Base-by-base conservation (phyloP, 2,888 invertebrate genomes). In the Eupithecia subumbrata region DNA sequence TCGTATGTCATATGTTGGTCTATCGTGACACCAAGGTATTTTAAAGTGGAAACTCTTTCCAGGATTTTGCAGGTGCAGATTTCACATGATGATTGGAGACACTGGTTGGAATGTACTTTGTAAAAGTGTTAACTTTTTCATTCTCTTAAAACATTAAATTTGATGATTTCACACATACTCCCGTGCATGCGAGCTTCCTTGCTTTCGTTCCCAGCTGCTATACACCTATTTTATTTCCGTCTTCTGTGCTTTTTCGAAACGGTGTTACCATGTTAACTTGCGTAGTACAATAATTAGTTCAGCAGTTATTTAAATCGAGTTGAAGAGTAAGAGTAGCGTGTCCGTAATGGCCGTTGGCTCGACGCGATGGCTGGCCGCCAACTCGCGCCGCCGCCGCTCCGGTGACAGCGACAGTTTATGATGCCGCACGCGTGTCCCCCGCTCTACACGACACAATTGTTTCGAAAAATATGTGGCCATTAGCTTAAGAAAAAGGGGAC, bases 251-350 rank as follows among this genome's bases (percentile, higher is more conserved):
- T n/a, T n/a, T n/a, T 48, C 16, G 48, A 56, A 22, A 22, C 11
- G n/a, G 52, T 22, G n/a, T 56, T 22, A 56, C 11, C 52, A 11
- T 22, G 52, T 22, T n/a, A 11, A 22, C 22, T 56, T 56, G 52
- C 14, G n/a, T 9, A 22, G 22, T n/a, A 56, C 11, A 9, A 60
- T 60, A 25, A 60, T 60, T 12, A 60, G 22, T 60, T 60, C 56
- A 60, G 60, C 60, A 60, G 60, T 60, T 60, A 60, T 60, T 60
- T 25, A 60, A 60, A 60, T 60, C 12, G 11, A 25, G 60, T 60
- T 5, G 14, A 60, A 60, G 60, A 60, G 52, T 56, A 22, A 56
- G 60, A 60, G 60, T 25, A 25, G 60, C 60, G 25, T 60, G 60
- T 5, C 25, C 14, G 60, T 60, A 60, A 60, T 14, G 22, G 60